Conservation (phyloP, 2,797 vertebrate species). For the Lepilemur ruficaudatus region DNA sequence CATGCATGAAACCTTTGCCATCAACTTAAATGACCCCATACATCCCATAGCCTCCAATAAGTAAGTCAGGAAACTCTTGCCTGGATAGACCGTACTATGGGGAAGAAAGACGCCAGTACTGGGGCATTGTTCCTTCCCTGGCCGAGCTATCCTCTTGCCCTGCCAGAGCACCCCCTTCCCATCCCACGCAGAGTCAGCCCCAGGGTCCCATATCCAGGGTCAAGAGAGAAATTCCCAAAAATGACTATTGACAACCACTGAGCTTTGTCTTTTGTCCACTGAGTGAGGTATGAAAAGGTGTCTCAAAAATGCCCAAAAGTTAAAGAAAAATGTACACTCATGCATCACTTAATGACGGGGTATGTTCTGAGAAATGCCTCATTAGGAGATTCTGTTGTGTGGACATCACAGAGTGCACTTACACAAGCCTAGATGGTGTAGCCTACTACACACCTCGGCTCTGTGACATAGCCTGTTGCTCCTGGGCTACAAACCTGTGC, state of each 20-base stretch:
- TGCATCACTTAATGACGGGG: neutral
- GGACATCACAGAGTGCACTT: neutral
- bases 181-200: neutral
- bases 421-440: neutral
- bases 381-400: neutral
- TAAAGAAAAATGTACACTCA: neutral
- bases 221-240: neutral
- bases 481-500: neutral
- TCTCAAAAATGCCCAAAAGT: neutral
- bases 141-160: neutral
- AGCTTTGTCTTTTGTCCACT: constrained; percentile 7
- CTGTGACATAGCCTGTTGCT: neutral
- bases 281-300: neutral
- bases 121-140: neutral
- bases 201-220: neutral
- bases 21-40: neutral
- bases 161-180: neutral
- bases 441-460: neutral
- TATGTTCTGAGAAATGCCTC: neutral
- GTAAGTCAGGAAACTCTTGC: neutral
- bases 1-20: neutral
- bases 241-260: neutral
- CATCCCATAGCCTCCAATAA: neutral
- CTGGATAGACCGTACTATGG: neutral
- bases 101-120: neutral